These are phyloP conservation scores for Ciona savignyi DNA, from an alignment of 23 tunicate species.

Conservation along the genomic window DNA sequence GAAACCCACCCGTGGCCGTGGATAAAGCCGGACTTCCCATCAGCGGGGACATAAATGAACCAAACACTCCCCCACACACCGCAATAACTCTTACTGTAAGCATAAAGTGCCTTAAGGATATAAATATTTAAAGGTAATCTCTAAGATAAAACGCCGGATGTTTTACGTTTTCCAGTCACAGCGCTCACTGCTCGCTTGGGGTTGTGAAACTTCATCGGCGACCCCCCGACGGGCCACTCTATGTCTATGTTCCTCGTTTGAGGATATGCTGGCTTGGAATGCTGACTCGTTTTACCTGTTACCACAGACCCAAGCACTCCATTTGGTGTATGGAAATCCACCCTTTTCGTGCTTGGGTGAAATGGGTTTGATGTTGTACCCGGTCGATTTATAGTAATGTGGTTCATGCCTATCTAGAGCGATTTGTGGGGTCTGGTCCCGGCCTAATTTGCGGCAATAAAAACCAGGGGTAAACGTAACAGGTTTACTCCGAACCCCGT, in stretches of 20 bases:
- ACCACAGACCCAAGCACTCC: constrained; percentile 48
- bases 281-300: constrained; percentile 9
- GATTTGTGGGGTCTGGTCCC: constrained; percentile 17
- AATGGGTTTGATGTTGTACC: background rate
- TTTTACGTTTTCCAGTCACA: constrained; percentile 40
- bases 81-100: too few relatives aligned
- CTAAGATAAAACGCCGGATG: constrained; percentile 26
- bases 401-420: background rate
- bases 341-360: constrained; percentile 1
- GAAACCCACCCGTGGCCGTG: too few relatives aligned
- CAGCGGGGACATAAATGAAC: too few relatives aligned
- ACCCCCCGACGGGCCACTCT: constrained; percentile 37
- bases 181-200: constrained; percentile 43
- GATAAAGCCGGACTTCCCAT: too few relatives aligned
- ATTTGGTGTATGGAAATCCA: constrained; percentile 18
- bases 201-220: constrained; percentile 10
- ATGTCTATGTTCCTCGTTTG: constrained; percentile 21
- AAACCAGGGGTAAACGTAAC: constrained; percentile 54
- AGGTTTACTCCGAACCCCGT: constrained; percentile 15
- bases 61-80: too few relatives aligned
- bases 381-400: background rate
- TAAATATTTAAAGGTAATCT: background rate
- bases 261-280: constrained; percentile 12
- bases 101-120: too few relatives aligned
- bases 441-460: constrained; percentile 42